Evolutionary conservation across 2,797 vertebrate species (phyloP).

Genomic region (Gymnopithys bicolor): DNA sequence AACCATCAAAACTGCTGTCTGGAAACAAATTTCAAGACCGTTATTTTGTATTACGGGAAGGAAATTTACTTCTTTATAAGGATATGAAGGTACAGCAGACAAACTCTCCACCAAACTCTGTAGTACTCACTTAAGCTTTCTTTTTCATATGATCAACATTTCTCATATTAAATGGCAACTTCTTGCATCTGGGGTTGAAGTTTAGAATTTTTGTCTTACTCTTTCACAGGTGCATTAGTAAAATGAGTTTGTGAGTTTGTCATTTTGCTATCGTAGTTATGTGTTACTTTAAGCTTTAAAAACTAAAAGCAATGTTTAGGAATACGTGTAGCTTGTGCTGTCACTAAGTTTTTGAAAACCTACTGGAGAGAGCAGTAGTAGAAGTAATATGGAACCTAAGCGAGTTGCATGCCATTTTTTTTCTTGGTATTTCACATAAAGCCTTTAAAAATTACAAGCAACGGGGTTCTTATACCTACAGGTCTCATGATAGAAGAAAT

Average conservation of each 20-base stretch:
- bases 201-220: not conserved
- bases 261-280: not conserved
- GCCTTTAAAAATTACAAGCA: not conserved
- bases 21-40: constrained; percentile 95
- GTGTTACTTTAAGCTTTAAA: not conserved
- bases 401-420: not conserved
- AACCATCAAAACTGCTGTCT: constrained; percentile 89
- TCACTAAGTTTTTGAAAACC: not conserved
- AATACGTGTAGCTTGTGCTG: not conserved
- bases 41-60: constrained; percentile 85
- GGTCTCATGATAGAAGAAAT: not conserved
- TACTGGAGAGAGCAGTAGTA: not conserved
- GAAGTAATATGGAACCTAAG: not conserved
- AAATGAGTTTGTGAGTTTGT: not conserved
- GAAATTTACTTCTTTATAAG: constrained; percentile 89
- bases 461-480: not conserved
- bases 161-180: not conserved
- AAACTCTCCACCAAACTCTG: not conserved
- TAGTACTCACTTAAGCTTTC: not conserved
- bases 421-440: not conserved
- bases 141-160: not conserved
- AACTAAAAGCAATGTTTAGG: not conserved
- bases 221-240: not conserved
- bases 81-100: constrained; percentile 87
- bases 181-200: not conserved